phyloP scores from a whole-genome alignment of 2,797 vertebrate species.

The Neomorphus geoffroyi region DNA sequence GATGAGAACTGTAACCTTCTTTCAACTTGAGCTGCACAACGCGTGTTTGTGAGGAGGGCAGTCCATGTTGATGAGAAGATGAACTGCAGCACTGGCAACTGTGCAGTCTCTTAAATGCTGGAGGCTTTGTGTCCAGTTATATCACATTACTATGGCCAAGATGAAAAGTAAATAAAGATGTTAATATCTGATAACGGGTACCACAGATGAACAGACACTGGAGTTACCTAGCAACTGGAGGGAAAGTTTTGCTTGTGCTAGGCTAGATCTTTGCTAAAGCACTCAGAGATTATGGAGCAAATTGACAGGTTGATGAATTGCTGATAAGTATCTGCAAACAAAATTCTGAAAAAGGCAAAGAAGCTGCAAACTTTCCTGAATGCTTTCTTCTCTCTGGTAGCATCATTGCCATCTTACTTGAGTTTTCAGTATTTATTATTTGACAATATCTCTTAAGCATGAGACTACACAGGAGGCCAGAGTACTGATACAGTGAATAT shows the following conservation, averaged over 20 bases:
- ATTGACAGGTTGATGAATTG: slow-evolving; percentile 47
- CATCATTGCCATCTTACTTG: not conserved
- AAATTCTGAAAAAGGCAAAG: slow-evolving; percentile 28
- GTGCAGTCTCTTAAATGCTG: not conserved
- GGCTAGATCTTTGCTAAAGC: not conserved
- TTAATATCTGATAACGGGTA: not conserved
- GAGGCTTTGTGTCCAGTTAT: not conserved
- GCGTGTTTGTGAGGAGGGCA: not conserved
- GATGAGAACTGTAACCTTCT: not conserved
- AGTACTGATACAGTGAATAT: not conserved
- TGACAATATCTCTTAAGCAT: not conserved
- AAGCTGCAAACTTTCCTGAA: not conserved
- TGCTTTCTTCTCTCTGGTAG: not conserved
- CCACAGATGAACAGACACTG: not conserved
- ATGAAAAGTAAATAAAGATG: slow-evolving; percentile 45
- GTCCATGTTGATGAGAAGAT: not conserved
- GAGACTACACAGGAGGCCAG: not conserved
- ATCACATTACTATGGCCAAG: not conserved
- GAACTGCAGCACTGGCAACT: not conserved
- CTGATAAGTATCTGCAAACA: slow-evolving; percentile 33
- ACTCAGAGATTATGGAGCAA: slow-evolving; percentile 26
- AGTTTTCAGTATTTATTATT: slow-evolving; percentile 13
- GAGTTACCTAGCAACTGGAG: slow-evolving; percentile 54
- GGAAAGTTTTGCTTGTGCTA: not conserved
- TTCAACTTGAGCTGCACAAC: not conserved